Percentiles rank a stretch among this genome's conserved stretches.
phyloP scores from a whole-genome alignment of 2,888 invertebrate genomes.

The Caenorhabditis wallacei region DNA sequence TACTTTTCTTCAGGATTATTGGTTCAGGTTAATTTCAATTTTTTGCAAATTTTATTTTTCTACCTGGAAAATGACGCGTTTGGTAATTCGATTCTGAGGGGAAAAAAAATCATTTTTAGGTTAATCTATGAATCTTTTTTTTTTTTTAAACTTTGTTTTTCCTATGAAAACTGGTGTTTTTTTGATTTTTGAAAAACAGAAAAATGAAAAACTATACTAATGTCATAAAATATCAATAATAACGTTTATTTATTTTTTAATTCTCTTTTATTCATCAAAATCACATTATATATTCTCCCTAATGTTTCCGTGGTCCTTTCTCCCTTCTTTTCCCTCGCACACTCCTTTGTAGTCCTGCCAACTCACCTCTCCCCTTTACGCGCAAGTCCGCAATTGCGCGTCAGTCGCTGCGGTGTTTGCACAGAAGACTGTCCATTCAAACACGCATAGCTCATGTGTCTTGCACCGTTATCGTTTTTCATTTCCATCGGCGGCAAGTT shows the following conservation, averaged over 20 bases:
- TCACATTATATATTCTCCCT: too few species aligned
- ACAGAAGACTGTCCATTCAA: slow-evolving; percentile 23
- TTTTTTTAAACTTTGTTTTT: too few species aligned
- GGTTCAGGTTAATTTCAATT: too few species aligned
- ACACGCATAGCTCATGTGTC: neutral
- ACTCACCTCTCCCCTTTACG: slow-evolving; percentile 13
- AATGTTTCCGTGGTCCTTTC: slow-evolving; percentile 7
- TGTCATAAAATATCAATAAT: too few species aligned
- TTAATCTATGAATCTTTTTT: too few species aligned
- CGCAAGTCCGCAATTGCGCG: slow-evolving; percentile 31
- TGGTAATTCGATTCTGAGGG: too few species aligned
- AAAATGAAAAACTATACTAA: too few species aligned
- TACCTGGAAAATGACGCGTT: too few species aligned
- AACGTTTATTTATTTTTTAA: too few species aligned
- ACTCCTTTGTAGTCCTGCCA: slow-evolving; percentile 9
- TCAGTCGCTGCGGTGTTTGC: neutral
- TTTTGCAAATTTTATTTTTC: neutral
- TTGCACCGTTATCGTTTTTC: slow-evolving; percentile 44
- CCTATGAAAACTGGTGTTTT: too few species aligned
- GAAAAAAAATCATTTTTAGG: too few species aligned
- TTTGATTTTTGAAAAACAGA: too few species aligned
- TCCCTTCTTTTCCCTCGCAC: neutral
- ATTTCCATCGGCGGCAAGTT: neutral
- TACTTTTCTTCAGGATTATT: neutral
- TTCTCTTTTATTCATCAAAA: neutral